Evolutionary conservation across 2,113 vertebrate genomes (phyloP).

Genomic region (Piaya cayana): DNA sequence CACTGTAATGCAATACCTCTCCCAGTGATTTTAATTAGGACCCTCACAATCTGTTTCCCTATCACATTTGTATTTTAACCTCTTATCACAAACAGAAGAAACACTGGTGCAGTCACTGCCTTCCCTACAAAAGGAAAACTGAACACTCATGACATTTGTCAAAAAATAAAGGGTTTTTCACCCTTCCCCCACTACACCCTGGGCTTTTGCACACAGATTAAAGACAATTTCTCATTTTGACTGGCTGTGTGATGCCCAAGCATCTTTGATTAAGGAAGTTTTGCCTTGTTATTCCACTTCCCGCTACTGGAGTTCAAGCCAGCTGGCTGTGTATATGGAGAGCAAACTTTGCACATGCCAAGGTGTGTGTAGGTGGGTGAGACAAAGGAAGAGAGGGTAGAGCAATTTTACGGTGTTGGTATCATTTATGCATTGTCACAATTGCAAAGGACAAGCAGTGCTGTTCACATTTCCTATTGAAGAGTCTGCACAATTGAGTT

Average conservation of each 20-base stretch:
- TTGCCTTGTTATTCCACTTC: background rate
- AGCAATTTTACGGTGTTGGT: background rate
- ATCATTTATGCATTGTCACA: background rate
- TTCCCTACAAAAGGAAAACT: background rate
- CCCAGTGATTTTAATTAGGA: constrained; percentile 50
- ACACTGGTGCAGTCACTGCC: background rate
- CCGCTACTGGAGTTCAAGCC: background rate
- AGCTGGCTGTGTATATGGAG: fast-evolving
- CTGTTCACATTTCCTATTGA: background rate
- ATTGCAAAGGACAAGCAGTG: background rate
- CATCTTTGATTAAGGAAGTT: background rate
- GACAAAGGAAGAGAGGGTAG: background rate
- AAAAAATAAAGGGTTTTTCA: background rate
- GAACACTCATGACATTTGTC: background rate
- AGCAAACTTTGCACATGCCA: background rate
- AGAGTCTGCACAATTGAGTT: background rate
- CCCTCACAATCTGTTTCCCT: constrained; percentile 38
- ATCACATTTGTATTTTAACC: background rate
- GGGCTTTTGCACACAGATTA: background rate
- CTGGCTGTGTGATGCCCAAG: background rate
- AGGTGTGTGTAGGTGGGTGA: background rate
- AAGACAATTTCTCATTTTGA: background rate
- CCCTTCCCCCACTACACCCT: background rate
- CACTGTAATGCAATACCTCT: constrained; percentile 56
- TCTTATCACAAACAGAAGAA: background rate